phyloP scores from a whole-genome alignment of 2,888 invertebrate species.

The Conomelus anceps region DNA sequence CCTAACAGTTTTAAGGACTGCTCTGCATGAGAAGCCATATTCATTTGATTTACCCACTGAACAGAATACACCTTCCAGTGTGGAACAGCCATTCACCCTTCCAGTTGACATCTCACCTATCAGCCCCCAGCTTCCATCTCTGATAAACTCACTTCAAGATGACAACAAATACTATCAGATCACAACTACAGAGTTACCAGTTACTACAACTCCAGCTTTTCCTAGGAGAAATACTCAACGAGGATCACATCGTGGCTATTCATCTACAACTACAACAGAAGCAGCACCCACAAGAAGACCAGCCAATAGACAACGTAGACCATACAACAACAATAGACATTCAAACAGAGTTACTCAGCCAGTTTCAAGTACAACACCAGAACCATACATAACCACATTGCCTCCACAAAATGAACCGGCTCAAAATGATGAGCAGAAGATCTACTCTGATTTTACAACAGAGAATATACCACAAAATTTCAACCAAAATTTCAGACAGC shows the following conservation, averaged over 20 bases:
- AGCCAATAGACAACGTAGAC: conserved; percentile 43
- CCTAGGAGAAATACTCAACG: conserved; percentile 24
- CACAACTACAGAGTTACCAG: conserved; percentile 38
- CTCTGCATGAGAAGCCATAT: conserved; percentile 25
- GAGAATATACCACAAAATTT: background rate
- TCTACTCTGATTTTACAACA: background rate
- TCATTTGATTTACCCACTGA: conserved; percentile 14
- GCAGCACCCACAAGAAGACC: conserved; percentile 40
- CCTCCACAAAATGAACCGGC: conserved; percentile 15
- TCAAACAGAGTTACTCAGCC: conserved; percentile 15
- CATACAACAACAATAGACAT: conserved; percentile 39
- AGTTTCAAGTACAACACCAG: conserved; percentile 21
- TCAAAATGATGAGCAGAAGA: conserved; percentile 2
- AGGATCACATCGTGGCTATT: conserved; percentile 29
- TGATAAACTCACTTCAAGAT: conserved; percentile 55
- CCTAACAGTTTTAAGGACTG: conserved; percentile 23
- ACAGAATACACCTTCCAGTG: conserved; percentile 25
- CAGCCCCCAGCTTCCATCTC: conserved; percentile 52
- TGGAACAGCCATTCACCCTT: conserved; percentile 42
- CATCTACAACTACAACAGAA: conserved; percentile 37
- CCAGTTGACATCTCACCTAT: conserved; percentile 52
- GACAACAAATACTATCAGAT: conserved; percentile 36
- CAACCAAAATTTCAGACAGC: background rate
- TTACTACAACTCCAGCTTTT: conserved; percentile 37
- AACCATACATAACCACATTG: background rate